Evolutionary conservation across 2,888 invertebrate genomes (phyloP).

Genomic region (Adelphocoris suturalis): DNA sequence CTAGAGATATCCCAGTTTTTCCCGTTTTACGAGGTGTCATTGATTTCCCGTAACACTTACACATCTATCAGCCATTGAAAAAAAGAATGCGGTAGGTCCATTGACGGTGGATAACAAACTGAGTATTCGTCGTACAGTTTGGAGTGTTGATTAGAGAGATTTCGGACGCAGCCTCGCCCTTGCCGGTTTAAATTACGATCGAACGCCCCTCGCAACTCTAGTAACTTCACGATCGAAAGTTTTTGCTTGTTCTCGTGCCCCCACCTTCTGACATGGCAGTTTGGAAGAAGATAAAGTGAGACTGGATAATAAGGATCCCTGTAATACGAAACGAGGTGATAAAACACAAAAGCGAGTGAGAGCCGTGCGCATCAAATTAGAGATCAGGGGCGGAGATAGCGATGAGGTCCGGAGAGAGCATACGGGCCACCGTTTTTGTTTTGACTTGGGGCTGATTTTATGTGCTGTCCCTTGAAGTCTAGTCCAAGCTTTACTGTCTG

Average conservation of each 20-base stretch:
- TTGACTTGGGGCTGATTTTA: constrained; percentile 40
- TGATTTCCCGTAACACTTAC: too few relatives aligned
- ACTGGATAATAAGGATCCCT: constrained; percentile 18
- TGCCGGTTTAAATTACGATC: background rate
- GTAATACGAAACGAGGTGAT: constrained; percentile 32
- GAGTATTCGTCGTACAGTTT: too few relatives aligned
- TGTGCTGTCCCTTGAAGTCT: background rate
- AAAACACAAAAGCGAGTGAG: constrained; percentile 21
- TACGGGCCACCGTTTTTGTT: background rate
- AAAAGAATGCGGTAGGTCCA: too few relatives aligned
- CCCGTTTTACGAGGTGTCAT: too few relatives aligned
- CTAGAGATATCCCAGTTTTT: too few relatives aligned
- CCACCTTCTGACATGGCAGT: constrained; percentile 25
- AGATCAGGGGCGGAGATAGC: constrained; percentile 19
- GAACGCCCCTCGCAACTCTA: constrained; percentile 17
- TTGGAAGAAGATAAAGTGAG: background rate
- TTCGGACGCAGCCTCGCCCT: background rate
- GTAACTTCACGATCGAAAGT: constrained; percentile 34
- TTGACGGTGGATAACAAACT: too few relatives aligned
- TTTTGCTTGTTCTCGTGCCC: background rate
- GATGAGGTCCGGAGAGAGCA: background rate
- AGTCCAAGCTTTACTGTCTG: too few relatives aligned
- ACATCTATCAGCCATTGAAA: too few relatives aligned
- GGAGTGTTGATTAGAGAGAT: too few relatives aligned
- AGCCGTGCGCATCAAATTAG: constrained; percentile 45